Conservation (phyloP, 2,797 vertebrate species). For the Pelobates cultripes region DNA sequence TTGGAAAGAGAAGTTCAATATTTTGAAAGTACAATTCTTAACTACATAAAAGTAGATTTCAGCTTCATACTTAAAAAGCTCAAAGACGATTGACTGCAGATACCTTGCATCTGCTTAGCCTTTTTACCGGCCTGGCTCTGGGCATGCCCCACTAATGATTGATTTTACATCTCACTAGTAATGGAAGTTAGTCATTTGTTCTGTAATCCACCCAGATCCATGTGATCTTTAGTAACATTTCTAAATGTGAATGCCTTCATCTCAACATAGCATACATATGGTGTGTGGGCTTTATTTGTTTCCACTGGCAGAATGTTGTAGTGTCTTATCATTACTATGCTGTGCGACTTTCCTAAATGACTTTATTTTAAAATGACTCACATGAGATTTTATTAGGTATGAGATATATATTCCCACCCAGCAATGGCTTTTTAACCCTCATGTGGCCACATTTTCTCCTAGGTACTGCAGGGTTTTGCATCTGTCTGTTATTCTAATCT, state of each 20-base stretch:
- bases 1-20: not conserved
- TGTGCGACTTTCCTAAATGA: conserved; percentile 36
- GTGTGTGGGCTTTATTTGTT: conserved; percentile 22
- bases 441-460: conserved; percentile 5
- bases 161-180: conserved; percentile 15
- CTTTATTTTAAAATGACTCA: conserved; percentile 39
- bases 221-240: conserved; percentile 6
- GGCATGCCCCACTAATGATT: not conserved
- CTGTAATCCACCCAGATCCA: conserved; percentile 17
- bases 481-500: conserved; percentile 21
- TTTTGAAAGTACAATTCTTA: too few species aligned
- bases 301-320: conserved; percentile 14
- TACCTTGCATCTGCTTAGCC: not conserved
- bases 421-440: conserved; percentile 17
- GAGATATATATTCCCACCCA: conserved; percentile 40
- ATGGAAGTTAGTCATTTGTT: conserved; percentile 14
- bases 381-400: conserved; percentile 40
- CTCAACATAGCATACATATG: conserved; percentile 12
- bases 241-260: conserved; percentile 7
- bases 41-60: too few species aligned
- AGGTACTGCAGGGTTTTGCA: not conserved
- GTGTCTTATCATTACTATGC: conserved; percentile 37
- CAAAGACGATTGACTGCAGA: conserved; percentile 16
- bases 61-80: not conserved
- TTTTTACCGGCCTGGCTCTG: not conserved